phyloP scores from a whole-genome alignment of 2,113 vertebrate species.

The Colossoma macropomum region DNA sequence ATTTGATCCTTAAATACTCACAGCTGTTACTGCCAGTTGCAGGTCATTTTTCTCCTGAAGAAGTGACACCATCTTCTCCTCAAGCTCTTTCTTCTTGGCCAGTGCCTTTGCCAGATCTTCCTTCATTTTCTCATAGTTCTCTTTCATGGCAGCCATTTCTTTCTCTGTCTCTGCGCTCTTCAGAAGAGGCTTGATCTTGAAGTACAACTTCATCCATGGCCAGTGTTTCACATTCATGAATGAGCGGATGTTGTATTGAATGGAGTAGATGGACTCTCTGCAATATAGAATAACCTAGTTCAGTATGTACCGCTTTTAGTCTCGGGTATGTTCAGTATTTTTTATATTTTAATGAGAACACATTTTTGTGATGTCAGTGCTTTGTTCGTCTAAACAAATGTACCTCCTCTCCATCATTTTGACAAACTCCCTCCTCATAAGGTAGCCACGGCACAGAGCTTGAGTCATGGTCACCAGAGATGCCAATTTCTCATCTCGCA shows the following conservation, averaged over 20 bases:
- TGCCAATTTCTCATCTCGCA: slow-evolving; percentile 92
- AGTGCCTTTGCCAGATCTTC: slow-evolving; percentile 81
- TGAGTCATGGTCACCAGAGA: slow-evolving; percentile 76
- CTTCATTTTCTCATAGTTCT: slow-evolving; percentile 81
- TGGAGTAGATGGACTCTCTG: slow-evolving; percentile 82
- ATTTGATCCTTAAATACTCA: slow-evolving; percentile 68
- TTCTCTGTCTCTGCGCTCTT: slow-evolving; percentile 82
- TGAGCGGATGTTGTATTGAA: slow-evolving; percentile 88
- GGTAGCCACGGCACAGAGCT: slow-evolving; percentile 69
- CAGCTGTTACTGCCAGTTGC: slow-evolving; percentile 77
- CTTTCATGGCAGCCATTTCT: slow-evolving; percentile 83
- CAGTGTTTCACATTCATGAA: slow-evolving; percentile 94
- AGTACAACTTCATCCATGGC: slow-evolving; percentile 95
- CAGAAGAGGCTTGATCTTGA: slow-evolving; percentile 86
- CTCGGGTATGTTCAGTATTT: too few species aligned
- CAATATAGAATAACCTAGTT: not conserved
- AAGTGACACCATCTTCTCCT: slow-evolving; percentile 83
- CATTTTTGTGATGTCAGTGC: too few species aligned
- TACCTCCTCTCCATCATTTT: slow-evolving; percentile 64
- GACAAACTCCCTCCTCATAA: slow-evolving; percentile 72
- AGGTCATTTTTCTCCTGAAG: slow-evolving; percentile 83
- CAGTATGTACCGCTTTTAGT: not conserved
- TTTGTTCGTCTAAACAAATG: not conserved
- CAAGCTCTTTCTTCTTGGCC: slow-evolving; percentile 81
- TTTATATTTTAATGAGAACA: too few species aligned